Base-by-base conservation (phyloP, 2,113 vertebrate genomes). In the Stercorarius parasiticus region DNA sequence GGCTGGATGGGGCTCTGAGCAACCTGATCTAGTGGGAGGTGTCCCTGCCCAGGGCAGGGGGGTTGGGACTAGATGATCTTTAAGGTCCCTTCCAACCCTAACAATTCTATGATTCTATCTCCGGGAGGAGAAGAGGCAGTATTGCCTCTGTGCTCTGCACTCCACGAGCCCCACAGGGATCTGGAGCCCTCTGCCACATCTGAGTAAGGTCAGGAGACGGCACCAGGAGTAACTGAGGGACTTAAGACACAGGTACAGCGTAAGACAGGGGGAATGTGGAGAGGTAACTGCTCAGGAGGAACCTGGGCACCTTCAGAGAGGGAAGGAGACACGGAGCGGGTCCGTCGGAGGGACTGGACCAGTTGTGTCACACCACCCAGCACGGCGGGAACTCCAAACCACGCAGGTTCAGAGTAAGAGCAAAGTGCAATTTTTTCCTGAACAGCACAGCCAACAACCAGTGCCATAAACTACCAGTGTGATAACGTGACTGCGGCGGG, bases 371-470 rank as follows among this genome's bases (percentile, higher is more conserved):
- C 78, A 30, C 36, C 43, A 30, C 56, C 64, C 65, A 42, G 84
- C 4, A 0, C 4, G 0, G 29, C 0, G 1, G 15, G 62, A 69
- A 26, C 23, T 10, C 7, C 4, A 16, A 72, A 61, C 49, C 7
- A 1, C 0, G 3, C 86, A 43, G 40, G 11, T 7, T 25, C 81
- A 53, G 36, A 49, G 76, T 19, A 11, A 66, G 58, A 69, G 27
- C 69, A 87, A 96, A 93, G 90, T 20, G 81, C 50, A 70, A 2
- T 8, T 23, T 70, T 61, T 17, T 25, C 84, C 69, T 58, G 21
- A 77, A 13, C 25, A 38, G 16, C 55, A 38, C 1, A 4, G 73
- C 53, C 47, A 73, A 58, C 4, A 45, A 53, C 5, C 82, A 49
- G 5, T 13, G 32, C 50, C 9, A 66, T 40, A 66, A 90, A 55